A percentile compares a stretch with the other conserved stretches of the same genome.
These are phyloP conservation scores for Daphoenositta chrysoptera DNA, from an alignment of 2,113 vertebrate species.

Conservation along the genomic window DNA sequence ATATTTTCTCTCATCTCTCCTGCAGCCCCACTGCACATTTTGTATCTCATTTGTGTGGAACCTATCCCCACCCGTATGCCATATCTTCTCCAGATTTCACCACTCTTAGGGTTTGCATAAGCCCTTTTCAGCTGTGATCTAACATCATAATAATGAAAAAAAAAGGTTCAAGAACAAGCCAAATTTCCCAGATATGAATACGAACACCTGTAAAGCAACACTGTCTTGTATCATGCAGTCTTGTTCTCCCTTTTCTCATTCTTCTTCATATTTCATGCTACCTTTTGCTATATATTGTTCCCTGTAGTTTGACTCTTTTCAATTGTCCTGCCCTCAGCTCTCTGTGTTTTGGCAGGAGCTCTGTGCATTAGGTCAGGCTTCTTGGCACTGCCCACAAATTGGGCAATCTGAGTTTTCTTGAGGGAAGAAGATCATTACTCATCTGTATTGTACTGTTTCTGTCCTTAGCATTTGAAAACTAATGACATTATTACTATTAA, in stretches of 20 bases:
- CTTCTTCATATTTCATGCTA: background rate
- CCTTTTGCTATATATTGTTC: background rate
- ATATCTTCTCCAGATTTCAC: background rate
- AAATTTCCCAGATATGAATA: background rate
- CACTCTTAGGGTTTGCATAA: background rate
- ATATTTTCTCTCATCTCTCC: background rate
- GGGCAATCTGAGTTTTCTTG: background rate
- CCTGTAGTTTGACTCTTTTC: background rate
- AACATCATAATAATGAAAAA: background rate
- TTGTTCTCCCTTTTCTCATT: background rate
- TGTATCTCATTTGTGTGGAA: background rate
- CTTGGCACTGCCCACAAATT: background rate
- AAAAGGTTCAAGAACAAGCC: background rate
- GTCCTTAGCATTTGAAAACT: background rate
- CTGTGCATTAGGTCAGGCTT: background rate
- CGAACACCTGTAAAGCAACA: background rate
- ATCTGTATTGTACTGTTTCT: background rate
- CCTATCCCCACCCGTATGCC: background rate
- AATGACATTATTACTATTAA: background rate
- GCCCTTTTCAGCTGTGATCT: background rate
- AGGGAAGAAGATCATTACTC: background rate
- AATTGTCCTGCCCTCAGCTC: rapidly evolving
- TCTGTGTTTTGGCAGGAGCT: background rate
- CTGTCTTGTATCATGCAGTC: background rate
- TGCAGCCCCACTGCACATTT: background rate